Conservation (phyloP, 2,888 invertebrate species). For the Troides aeacus region DNA sequence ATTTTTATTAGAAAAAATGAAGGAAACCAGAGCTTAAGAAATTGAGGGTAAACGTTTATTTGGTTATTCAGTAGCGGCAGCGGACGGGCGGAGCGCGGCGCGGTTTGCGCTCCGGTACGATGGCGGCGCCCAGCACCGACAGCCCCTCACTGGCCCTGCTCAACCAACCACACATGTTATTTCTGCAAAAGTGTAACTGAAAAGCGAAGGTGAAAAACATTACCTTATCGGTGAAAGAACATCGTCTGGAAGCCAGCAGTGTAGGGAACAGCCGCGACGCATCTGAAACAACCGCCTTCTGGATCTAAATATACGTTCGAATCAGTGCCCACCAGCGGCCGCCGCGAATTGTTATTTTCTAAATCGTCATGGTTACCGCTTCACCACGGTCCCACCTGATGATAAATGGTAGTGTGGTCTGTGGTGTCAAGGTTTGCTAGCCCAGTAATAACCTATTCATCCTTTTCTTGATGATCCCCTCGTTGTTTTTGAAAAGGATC, state of each 20-base stretch:
- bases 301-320: conserved; percentile 49
- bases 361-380: too few relatives aligned
- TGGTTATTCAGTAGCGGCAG: conserved; percentile 1
- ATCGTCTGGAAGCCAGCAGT: conserved; percentile 66
- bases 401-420: too few relatives aligned
- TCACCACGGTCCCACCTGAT: too few relatives aligned
- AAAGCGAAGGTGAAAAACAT: background rate
- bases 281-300: conserved; percentile 78
- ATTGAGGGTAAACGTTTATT: background rate
- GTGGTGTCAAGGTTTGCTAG: too few relatives aligned
- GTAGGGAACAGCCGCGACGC: conserved; percentile 75
- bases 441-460: too few relatives aligned
- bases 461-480: too few relatives aligned
- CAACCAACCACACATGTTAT: background rate
- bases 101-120: conserved; percentile 79
- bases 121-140: conserved; percentile 78
- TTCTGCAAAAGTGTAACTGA: background rate
- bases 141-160: conserved; percentile 61
- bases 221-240: conserved; percentile 55
- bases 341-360: too few relatives aligned
- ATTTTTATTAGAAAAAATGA: background rate
- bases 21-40: background rate
- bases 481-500: too few relatives aligned
- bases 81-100: conserved; percentile 43
- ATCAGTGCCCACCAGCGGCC: background rate